Evolutionary conservation across 2,888 invertebrate species (phyloP), one percentile per base, ranked within the genome.

Genomic region (Orthonychiurus folsomi): DNA sequence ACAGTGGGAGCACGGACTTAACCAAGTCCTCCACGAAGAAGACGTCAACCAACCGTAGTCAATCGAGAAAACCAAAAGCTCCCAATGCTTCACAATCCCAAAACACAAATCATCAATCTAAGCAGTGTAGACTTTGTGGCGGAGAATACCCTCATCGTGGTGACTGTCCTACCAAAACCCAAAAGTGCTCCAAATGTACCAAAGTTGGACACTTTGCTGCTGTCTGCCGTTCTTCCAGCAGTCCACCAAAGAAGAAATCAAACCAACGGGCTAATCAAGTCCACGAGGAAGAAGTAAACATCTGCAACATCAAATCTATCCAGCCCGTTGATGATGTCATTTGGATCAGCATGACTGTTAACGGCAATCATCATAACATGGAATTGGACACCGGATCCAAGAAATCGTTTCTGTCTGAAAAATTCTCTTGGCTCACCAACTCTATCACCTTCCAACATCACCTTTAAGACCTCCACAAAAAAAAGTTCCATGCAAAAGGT

Each of bases 391-490:
- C 53, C 9, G 53, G 53, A 15, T 15, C 15, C 9, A 20, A 21
- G 15, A 12, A 20, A 9, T 15, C 15, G 12, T 20, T 53, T 20
- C 9, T 53, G 21, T 53, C 53, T 9, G 53, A 53, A 21, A 20
- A 53, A 9, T 53, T 53, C 15, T n/a, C n/a, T n/a, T n/a, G n/a
- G n/a, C n/a, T n/a, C n/a, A n/a, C n/a, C n/a, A n/a, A n/a, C n/a
- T n/a, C n/a, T n/a, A n/a, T n/a, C n/a, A n/a, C n/a, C n/a, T n/a
- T n/a, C n/a, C n/a, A n/a, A n/a, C n/a, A n/a, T n/a, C n/a, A n/a
- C n/a, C n/a, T 57, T 57, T 23, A 28, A 37, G 37, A 26, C 25
- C 9, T 57, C 26, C 37, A 21, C 57, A 25, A 47, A 57, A 18
- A 25, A n/a, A 20, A 9, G 15, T 57, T 57, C 37, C 9, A 25